Percentiles rank a stretch among this genome's conserved stretches.
Evolutionary conservation across 2,113 vertebrate species (phyloP).

Genomic region (Brevimyrus niger): DNA sequence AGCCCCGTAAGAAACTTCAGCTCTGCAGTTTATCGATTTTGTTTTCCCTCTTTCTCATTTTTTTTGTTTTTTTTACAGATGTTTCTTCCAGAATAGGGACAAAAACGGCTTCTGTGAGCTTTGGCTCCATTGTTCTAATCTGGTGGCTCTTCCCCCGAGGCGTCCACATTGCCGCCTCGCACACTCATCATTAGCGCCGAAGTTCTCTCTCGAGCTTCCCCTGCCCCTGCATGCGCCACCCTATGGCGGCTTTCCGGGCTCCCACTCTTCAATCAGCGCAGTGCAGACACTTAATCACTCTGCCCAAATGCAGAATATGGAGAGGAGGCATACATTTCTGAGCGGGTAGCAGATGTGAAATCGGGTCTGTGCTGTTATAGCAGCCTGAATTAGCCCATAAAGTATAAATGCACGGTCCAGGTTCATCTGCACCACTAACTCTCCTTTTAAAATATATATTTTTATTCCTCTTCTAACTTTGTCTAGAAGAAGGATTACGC

Average conservation of each 20-base stretch:
- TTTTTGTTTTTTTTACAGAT: background rate
- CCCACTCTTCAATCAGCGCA: background rate
- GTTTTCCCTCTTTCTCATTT: background rate
- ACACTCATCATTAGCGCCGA: background rate
- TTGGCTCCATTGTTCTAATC: background rate
- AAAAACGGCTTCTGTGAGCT: background rate
- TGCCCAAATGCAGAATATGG: background rate
- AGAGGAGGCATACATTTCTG: background rate
- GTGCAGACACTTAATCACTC: background rate
- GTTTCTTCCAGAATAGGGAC: background rate
- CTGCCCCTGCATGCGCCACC: background rate
- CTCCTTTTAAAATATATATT: background rate
- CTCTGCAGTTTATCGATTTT: background rate
- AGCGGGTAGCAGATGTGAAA: background rate
- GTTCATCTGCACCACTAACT: background rate
- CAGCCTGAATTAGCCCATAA: background rate
- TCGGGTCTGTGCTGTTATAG: background rate
- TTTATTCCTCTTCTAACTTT: background rate
- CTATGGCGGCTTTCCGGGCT: background rate
- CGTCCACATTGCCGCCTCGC: background rate
- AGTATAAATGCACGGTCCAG: background rate
- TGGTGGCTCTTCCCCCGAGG: background rate
- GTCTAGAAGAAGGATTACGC: background rate
- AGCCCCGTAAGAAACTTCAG: background rate
- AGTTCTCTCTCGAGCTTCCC: background rate